These are phyloP conservation scores for Cryptosula pallasiana DNA, from an alignment of 2,888 invertebrate genomes.

Conservation along the genomic window DNA sequence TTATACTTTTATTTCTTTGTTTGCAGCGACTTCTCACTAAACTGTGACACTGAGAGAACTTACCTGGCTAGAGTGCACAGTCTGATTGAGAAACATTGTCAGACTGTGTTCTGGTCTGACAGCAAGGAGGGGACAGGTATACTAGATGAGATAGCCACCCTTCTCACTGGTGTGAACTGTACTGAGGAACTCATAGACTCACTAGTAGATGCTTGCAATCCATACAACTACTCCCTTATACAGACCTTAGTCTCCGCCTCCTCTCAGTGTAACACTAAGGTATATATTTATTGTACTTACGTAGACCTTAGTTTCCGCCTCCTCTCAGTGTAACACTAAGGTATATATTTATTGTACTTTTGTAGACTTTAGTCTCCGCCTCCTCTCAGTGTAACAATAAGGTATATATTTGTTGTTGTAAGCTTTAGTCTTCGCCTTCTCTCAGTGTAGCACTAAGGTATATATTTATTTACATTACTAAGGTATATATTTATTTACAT, in stretches of 20 bases:
- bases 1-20: not conserved
- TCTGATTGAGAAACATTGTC: not conserved
- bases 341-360: not conserved
- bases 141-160: not conserved
- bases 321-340: not conserved
- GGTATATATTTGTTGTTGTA: not conserved
- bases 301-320: not conserved
- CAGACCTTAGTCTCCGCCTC: not conserved
- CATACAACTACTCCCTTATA: slow-evolving; percentile 22
- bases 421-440: not conserved
- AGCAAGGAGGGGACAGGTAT: not conserved
- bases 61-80: not conserved
- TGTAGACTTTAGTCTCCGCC: not conserved
- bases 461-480: not conserved
- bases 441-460: not conserved
- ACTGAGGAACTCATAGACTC: not conserved
- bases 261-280: not conserved
- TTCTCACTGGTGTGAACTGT: not conserved
- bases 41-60: not conserved
- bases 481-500: not conserved
- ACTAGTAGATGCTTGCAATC: not conserved
- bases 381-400: not conserved
- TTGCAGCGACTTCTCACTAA: not conserved
- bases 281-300: not conserved
- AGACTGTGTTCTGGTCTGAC: not conserved